Evolutionary conservation across 2,797 vertebrate genomes (phyloP), one percentile per base, ranked within the genome.

Genomic region (Dendrocincla fuliginosa): DNA sequence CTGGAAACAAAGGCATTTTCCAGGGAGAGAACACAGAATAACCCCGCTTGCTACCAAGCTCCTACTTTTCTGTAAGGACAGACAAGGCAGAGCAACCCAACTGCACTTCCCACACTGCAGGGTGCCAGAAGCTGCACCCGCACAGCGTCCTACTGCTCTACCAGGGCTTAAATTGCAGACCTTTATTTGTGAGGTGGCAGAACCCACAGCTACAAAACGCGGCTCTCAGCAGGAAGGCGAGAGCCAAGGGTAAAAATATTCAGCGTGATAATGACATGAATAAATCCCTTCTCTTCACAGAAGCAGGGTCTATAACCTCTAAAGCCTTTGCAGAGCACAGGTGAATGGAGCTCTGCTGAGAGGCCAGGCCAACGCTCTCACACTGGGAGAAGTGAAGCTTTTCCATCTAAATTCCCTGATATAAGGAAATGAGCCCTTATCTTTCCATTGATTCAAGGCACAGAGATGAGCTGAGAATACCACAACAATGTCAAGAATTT

Each of bases 311-410:
- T 53, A 19, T 17, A 46, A 82, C 9, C 35, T 44, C 33, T 19
- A 28, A 59, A 77, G 20, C 7, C 49, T 63, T 12, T 39, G 35
- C 52, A 42, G 35, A 47, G 42, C 22, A 27, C 0, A 13, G 32
- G 9, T 25, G 33, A 59, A 20, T 8, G 12, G 47, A 35, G 13
- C 39, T 79, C 22, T 6, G 3, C 47, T 57, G 30, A n/a, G 41
- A 84, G 63, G 35, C 49, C 46, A 64, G 33, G 19, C n/a, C 61
- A 39, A 37, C 0, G 0, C 20, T 57, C 63, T 50, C 2, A 1
- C 2, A 1, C 35, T 24, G 32, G 22, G 17, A 50, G 10, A 73
- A 71, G 44, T 5, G 6, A 88, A 83, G 18, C 42, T 86, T 86
- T 70, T 32, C 55, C 41, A 35, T 19, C 39, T 44, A 37, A 69